Evolutionary conservation across 1,140 invertebrate species (phyloP).

Genomic region (Caenorhabditis brenneri): DNA sequence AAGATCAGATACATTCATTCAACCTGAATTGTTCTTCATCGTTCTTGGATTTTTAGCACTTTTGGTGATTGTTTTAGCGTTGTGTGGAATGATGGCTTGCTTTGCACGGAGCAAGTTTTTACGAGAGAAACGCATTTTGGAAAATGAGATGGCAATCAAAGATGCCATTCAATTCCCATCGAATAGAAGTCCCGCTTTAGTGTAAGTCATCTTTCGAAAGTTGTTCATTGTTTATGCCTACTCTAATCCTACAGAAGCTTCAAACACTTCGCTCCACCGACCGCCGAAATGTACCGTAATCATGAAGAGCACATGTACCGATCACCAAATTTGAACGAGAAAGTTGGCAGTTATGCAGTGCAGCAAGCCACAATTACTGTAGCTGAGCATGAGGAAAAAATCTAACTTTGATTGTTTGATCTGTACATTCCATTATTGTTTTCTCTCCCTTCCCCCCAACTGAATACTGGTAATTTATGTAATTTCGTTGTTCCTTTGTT

Average conservation of each 20-base stretch:
- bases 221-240: too few species aligned
- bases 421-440: neutral
- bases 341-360: conserved; percentile 6
- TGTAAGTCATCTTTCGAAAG: neutral
- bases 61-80: neutral
- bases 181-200: neutral
- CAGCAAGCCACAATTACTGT: conserved; percentile 32
- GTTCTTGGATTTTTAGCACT: conserved; percentile 8
- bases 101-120: neutral
- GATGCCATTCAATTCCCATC: conserved; percentile 4
- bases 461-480: neutral
- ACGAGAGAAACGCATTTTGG: neutral
- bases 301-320: conserved; percentile 31
- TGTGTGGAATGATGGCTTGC: conserved; percentile 24
- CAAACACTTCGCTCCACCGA: conserved; percentile 13
- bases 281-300: conserved; percentile 34
- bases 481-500: neutral
- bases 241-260: neutral
- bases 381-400: conserved; percentile 32
- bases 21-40: conserved; percentile 17
- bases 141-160: conserved; percentile 8
- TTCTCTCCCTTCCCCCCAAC: neutral
- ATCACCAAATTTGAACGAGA: conserved; percentile 14
- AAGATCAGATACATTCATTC: neutral
- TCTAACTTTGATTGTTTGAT: neutral